phyloP scores from a whole-genome alignment of 2,797 vertebrate species.

The Platalea minor region DNA sequence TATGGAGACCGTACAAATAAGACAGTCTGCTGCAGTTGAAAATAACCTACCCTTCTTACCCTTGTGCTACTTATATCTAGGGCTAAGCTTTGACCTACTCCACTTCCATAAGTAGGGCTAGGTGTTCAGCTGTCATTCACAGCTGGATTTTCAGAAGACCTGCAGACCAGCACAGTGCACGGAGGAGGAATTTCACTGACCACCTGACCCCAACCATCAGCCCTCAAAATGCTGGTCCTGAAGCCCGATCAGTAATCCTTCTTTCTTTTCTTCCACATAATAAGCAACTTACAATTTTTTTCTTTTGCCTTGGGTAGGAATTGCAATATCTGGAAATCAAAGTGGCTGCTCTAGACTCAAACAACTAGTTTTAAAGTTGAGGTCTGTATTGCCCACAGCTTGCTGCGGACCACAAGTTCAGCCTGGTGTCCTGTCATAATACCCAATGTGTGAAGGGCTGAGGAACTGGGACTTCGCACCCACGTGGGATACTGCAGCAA shows the following conservation, averaged over 20 bases:
- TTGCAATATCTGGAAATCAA: not conserved
- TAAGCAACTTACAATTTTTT: fast-evolving
- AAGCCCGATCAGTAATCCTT: not conserved
- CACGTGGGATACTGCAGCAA: not conserved
- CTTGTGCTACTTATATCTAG: not conserved
- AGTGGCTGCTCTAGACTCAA: not conserved
- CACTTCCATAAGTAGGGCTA: not conserved
- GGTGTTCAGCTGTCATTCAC: not conserved
- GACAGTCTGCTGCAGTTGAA: not conserved
- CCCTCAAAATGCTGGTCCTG: not conserved
- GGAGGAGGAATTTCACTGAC: not conserved
- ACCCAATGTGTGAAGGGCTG: not conserved
- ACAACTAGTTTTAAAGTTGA: not conserved
- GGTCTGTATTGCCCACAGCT: not conserved
- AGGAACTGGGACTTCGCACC: not conserved
- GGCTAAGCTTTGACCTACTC: conserved; percentile 11
- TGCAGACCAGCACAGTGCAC: not conserved
- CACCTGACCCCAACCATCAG: not conserved
- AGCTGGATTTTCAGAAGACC: not conserved
- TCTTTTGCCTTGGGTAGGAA: not conserved
- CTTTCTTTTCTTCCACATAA: not conserved
- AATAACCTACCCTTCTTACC: not conserved
- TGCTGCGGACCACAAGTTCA: not conserved
- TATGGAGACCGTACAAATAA: not conserved
- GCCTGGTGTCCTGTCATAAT: fast-evolving